Evolutionary conservation across 2,797 vertebrate species (phyloP).

Genomic region (Ptychadena robeensis): DNA sequence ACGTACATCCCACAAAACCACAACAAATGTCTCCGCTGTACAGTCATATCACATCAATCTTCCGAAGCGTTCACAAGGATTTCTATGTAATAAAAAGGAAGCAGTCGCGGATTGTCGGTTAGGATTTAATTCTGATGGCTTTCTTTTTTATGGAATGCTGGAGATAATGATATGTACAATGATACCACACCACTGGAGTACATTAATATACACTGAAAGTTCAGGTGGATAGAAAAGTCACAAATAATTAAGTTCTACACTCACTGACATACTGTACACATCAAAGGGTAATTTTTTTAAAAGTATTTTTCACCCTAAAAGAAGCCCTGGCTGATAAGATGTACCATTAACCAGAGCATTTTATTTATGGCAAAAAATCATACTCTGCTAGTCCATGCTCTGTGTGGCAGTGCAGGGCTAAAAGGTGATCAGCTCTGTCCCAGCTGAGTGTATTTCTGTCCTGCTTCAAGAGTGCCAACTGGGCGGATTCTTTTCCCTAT

Average conservation of each 20-base stretch:
- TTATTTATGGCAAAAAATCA: too few species aligned
- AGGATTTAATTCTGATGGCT: conserved; percentile 32
- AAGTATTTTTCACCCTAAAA: too few species aligned
- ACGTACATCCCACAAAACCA: conserved; percentile 54
- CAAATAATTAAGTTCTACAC: not conserved
- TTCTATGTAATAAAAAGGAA: conserved; percentile 27
- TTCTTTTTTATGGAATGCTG: not conserved
- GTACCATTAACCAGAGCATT: too few species aligned
- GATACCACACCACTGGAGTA: conserved; percentile 10
- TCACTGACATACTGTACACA: too few species aligned
- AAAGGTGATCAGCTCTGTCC: too few species aligned
- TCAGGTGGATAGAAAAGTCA: not conserved
- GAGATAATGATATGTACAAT: conserved; percentile 3
- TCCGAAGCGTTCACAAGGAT: conserved; percentile 34
- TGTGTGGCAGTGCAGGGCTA: too few species aligned
- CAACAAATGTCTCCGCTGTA: conserved; percentile 40
- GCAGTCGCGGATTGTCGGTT: conserved; percentile 4
- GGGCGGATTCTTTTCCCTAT: too few species aligned
- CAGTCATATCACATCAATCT: conserved; percentile 53
- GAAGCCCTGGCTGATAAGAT: too few species aligned
- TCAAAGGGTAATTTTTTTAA: too few species aligned
- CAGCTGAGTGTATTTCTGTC: too few species aligned
- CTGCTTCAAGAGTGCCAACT: too few species aligned
- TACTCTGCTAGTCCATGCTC: too few species aligned
- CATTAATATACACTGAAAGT: not conserved